Evolutionary conservation across 2,888 invertebrate species (phyloP).

Genomic region (Drosophila rubida): DNA sequence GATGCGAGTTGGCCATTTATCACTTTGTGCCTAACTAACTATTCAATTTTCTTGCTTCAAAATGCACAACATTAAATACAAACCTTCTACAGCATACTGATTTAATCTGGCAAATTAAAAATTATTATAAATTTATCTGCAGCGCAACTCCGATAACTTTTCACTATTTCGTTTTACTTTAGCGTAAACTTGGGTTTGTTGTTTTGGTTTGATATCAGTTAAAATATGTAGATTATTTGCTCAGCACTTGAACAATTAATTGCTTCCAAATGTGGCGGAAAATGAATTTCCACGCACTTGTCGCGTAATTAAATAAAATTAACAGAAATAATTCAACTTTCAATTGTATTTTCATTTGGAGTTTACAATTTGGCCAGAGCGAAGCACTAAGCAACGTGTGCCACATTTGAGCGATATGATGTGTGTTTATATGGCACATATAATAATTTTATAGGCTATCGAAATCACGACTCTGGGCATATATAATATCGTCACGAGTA

Average conservation of each 20-base stretch:
- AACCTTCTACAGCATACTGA: too few species aligned
- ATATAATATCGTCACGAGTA: slow-evolving; percentile 69
- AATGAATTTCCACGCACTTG: neutral
- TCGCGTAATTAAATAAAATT: neutral
- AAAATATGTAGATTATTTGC: slow-evolving; percentile 32
- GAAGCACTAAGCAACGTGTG: slow-evolving; percentile 22
- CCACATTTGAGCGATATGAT: slow-evolving; percentile 36
- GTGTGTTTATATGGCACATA: slow-evolving; percentile 46
- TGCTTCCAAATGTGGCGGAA: slow-evolving; percentile 11
- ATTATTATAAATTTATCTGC: too few species aligned
- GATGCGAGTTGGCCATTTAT: neutral
- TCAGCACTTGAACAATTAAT: slow-evolving; percentile 36
- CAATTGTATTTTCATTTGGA: neutral
- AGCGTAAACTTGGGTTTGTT: too few species aligned
- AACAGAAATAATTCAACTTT: neutral
- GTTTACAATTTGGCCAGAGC: neutral
- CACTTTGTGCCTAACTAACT: neutral
- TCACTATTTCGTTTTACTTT: neutral
- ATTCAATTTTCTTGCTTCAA: neutral
- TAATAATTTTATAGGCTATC: slow-evolving; percentile 59
- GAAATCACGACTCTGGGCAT: slow-evolving; percentile 61
- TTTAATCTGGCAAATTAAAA: too few species aligned
- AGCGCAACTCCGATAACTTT: neutral
- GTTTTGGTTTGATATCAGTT: slow-evolving; percentile 11
- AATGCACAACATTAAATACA: neutral